Conservation (phyloP, 2,888 invertebrate genomes). For the Drosophila mayaguana region DNA sequence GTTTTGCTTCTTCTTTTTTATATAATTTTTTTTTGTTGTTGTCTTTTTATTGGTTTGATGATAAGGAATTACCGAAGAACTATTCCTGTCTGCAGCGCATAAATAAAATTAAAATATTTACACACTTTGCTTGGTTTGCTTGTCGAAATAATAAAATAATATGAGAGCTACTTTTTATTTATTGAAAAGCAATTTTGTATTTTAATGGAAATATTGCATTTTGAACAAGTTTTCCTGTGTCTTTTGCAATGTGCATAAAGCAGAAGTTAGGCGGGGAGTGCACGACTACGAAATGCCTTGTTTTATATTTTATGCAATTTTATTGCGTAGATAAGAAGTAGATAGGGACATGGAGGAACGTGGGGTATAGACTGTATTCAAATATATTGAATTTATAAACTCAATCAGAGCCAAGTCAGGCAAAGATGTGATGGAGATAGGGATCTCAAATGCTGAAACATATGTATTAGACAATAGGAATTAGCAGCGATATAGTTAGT, state of each 20-base stretch:
- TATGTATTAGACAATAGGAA: too few relatives aligned
- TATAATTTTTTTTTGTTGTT: not conserved
- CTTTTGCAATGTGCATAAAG: not conserved
- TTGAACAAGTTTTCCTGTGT: conserved; percentile 15
- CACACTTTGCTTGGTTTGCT: conserved; percentile 1
- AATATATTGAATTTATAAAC: too few relatives aligned
- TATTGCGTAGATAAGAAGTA: too few relatives aligned
- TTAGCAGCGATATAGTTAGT: too few relatives aligned
- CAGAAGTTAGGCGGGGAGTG: not conserved
- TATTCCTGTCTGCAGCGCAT: not conserved
- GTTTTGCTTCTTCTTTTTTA: not conserved
- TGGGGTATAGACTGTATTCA: too few relatives aligned
- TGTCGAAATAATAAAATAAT: conserved; percentile 38
- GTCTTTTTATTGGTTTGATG: not conserved
- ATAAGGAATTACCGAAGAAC: conserved; percentile 3
- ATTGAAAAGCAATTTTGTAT: conserved; percentile 47
- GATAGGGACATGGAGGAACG: too few relatives aligned
- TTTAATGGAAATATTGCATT: conserved; percentile 18
- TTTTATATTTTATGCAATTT: too few relatives aligned
- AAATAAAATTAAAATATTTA: conserved; percentile 24
- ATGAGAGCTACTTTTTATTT: conserved; percentile 33
- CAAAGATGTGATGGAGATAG: too few relatives aligned
- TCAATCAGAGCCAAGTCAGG: too few relatives aligned
- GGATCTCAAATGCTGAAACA: too few relatives aligned
- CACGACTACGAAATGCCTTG: not conserved